Evolutionary conservation across 1,140 invertebrate species (phyloP).

Genomic region (Hyposmocoma kahamanoa): DNA sequence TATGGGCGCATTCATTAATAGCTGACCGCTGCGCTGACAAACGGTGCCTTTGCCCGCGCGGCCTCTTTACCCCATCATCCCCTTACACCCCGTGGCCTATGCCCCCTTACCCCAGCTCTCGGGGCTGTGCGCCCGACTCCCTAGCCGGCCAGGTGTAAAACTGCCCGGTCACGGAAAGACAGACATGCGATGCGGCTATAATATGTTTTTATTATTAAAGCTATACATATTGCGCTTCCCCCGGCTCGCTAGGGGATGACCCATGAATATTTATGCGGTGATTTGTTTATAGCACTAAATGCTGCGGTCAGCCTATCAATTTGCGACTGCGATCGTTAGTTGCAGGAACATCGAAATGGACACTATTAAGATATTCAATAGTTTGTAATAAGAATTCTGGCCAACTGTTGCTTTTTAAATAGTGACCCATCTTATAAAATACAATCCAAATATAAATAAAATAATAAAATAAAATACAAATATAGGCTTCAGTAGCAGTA

Average conservation of each 20-base stretch:
- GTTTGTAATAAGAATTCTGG: too few species aligned
- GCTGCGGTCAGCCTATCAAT: constrained; percentile 8
- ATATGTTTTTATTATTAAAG: constrained; percentile 71
- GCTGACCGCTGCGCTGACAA: constrained; percentile 59
- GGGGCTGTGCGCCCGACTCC: constrained; percentile 34
- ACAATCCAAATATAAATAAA: too few species aligned
- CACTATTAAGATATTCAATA: too few species aligned
- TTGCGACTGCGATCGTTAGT: too few species aligned
- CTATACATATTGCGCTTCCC: constrained; percentile 53
- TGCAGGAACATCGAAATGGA: too few species aligned
- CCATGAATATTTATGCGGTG: constrained; percentile 62
- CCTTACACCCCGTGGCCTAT: constrained; percentile 37
- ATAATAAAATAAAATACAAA: too few species aligned
- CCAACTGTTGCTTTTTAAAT: too few species aligned
- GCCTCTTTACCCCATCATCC: constrained; percentile 45
- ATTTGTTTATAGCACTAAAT: constrained; percentile 48
- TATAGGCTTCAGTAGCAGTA: too few species aligned
- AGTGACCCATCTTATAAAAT: too few species aligned
- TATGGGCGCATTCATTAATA: constrained; percentile 66
- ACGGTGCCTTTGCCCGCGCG: constrained; percentile 47
- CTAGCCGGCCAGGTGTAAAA: constrained; percentile 66
- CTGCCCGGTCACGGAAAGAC: constrained; percentile 67
- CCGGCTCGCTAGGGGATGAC: constrained; percentile 41
- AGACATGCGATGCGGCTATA: constrained; percentile 70
- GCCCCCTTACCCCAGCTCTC: constrained; percentile 23